These are phyloP conservation scores for Illadopsis cleaveri DNA, from an alignment of 2,113 vertebrate species.

Conservation along the genomic window DNA sequence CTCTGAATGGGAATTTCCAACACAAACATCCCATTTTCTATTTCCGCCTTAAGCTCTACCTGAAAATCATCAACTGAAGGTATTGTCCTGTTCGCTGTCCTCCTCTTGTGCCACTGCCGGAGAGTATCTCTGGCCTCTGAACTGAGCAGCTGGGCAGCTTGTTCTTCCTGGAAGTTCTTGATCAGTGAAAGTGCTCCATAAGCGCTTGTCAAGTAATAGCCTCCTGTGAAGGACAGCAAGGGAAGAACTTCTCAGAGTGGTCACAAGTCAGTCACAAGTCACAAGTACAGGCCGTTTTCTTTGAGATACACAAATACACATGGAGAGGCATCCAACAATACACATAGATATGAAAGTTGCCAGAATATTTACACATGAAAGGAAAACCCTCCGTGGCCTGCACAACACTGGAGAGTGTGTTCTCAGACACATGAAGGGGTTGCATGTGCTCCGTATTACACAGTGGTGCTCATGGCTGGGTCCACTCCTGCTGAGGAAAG, in stretches of 20 bases:
- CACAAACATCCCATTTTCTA: neutral
- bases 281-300: neutral
- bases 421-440: neutral
- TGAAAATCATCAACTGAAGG: conserved; percentile 95
- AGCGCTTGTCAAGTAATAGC: conserved; percentile 95
- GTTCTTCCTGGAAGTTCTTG: conserved; percentile 97
- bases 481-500: neutral
- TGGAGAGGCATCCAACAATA: neutral
- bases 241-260: neutral
- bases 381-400: neutral
- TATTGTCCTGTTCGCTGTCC: conserved; percentile 84
- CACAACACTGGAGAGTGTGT: neutral
- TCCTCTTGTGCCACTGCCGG: conserved; percentile 92
- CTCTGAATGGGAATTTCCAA: neutral
- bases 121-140: conserved; percentile 92
- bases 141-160: conserved; percentile 89
- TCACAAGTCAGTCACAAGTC: neutral
- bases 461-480: neutral
- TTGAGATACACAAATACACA: neutral
- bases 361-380: neutral
- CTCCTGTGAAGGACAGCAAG: conserved; percentile 76
- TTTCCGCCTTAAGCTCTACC: conserved; percentile 67
- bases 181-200: conserved; percentile 94
- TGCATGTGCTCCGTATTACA: neutral
- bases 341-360: fast-evolving